Evolutionary conservation across 2,888 invertebrate species (phyloP), one percentile per base, ranked within the genome.

Genomic region (Metallyticus violacea): DNA sequence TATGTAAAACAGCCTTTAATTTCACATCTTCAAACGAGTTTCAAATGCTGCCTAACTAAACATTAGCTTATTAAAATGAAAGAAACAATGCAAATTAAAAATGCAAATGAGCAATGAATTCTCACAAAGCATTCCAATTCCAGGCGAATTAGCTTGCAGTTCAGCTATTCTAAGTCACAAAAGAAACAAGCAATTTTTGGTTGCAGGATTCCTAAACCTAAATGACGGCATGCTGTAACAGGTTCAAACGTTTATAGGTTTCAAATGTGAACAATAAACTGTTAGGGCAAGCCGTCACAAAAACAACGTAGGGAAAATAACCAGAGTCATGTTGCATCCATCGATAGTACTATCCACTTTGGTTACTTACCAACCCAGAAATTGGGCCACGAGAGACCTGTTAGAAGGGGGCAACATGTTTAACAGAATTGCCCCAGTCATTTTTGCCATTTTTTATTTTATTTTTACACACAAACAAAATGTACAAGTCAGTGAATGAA

Each of bases 311-410:
- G 15, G 9, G 40, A 40, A 40, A 15, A 62, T 62, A 30, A 30
- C 7, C n/a, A n/a, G 30, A 30, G 30, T 6, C 30, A 29, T 30
- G 40, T 62, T 29, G 83, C 83, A 83, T 29, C 29, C 77, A 83
- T 26, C 62, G 3, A 81, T 9, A 81, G 25, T 6, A n/a, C n/a
- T n/a, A 30, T 30, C 82, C 5, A 27, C 25, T 22, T 83, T 77
- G 25, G 28, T 83, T 87, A 88, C 88, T 87, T 88, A 88, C 88
- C 88, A 87, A 87, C 88, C 88, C 88, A 88, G 84, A 84, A 87
- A 87, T 87, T 87, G 81, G 88, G 87, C 88, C 88, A 88, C 15
- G 88, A 78, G 85, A 88, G 88, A 88, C 88, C 88, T 88, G 87
- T 83, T 29, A 86, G 81, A 76, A 83, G 82, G 79, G 30, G 81